phyloP scores from a whole-genome alignment of 2,888 invertebrate species.

The Caenorhabditis sp. region DNA sequence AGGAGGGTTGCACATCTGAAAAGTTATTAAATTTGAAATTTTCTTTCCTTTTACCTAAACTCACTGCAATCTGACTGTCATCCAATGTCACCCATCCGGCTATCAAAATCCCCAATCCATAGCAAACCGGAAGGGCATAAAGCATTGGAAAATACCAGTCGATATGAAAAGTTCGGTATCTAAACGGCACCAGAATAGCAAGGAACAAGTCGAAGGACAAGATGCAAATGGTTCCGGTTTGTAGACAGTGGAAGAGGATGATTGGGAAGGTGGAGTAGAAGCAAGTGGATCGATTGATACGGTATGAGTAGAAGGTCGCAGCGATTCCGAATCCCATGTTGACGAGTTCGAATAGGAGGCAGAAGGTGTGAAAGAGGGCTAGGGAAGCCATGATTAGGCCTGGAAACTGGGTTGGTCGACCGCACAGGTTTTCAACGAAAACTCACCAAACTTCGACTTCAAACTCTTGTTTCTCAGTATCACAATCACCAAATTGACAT shows the following conservation, averaged over 20 bases:
- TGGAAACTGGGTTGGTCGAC: constrained; percentile 21
- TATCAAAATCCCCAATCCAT: constrained; percentile 17
- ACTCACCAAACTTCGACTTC: constrained; percentile 64
- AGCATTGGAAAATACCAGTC: constrained; percentile 18
- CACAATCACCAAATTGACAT: constrained; percentile 54
- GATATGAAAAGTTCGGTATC: constrained; percentile 23
- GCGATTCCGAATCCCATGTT: constrained; percentile 44
- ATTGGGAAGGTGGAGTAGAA: constrained; percentile 46
- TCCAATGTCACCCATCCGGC: neutral
- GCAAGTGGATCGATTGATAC: constrained; percentile 26
- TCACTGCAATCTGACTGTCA: constrained; percentile 18
- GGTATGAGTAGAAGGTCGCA: constrained; percentile 35
- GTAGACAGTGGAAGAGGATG: constrained; percentile 40
- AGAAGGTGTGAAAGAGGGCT: constrained; percentile 44
- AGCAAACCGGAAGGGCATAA: constrained; percentile 21
- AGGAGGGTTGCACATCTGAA: constrained; percentile 52
- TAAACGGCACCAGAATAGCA: constrained; percentile 25
- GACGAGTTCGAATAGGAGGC: constrained; percentile 35
- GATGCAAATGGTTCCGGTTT: constrained; percentile 48
- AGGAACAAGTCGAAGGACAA: constrained; percentile 48
- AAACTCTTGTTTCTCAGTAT: constrained; percentile 54
- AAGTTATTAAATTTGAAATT: neutral
- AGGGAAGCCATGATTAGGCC: constrained; percentile 34
- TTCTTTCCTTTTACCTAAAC: neutral
- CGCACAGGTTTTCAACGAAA: no score